Evolutionary conservation across 2,797 vertebrate species (phyloP), one percentile per base, ranked within the genome.

Genomic region (Cossypha caffra): DNA sequence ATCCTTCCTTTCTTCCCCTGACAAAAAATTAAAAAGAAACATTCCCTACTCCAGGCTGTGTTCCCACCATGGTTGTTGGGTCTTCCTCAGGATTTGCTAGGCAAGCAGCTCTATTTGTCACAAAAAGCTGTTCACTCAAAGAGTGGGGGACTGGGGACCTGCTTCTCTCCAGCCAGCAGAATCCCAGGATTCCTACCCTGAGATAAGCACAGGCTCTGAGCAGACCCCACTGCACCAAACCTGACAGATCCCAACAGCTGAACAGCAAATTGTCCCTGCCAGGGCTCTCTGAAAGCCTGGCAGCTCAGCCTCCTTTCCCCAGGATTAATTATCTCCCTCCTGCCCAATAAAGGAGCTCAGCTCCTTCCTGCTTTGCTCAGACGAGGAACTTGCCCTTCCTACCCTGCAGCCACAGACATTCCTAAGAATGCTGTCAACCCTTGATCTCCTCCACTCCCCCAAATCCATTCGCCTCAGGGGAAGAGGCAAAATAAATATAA

Each of bases 271-370:
- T 28, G 18, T 10, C 3, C 14, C 68, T 80, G 50, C 75, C 81
- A 67, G 67, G 9, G 26, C 48, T 91, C 82, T 74, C 87, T 21
- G 59, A 42, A 52, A 91, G 52, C 48, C 75, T 95, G 85, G 48
- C 76, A 93, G 79, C 90, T 77, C 90, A 72, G 47, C 58, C 38
- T 67, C 61, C 48, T 25, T 54, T 83, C 5, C 75, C 2, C 1
- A 84, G 86, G 47, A 88, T 93, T 93, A 95, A 91, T 93, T 95
- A 68, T 66, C 79, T 91, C 85, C 64, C 94, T 94, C 43, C 85
- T 90, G 87, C 79, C 87, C 72, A 80, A 62, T 69, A 75, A 88
- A 64, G 57, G 35, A 88, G 58, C 35, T 93, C 87, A 83, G 69
- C 38, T 61, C 43, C 61, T 77, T 92, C 57, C 57, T 74, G 7